phyloP scores from a whole-genome alignment of 1,140 invertebrate species.

The Ips typographus region DNA sequence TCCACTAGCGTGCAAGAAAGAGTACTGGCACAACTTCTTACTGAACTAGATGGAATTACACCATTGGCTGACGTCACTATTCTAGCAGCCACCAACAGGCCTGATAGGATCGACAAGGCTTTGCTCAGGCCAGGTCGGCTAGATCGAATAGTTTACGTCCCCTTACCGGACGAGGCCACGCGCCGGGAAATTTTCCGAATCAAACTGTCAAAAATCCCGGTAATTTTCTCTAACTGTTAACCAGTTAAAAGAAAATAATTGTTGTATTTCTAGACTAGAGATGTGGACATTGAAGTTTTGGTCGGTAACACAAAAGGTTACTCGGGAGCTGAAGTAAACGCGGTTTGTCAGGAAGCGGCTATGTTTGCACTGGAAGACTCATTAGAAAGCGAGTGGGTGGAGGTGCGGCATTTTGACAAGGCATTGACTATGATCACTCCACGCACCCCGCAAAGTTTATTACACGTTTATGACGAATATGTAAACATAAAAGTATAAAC shows the following conservation, averaged over 20 bases:
- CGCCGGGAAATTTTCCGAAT: constrained; percentile 72
- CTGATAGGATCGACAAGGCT: constrained; percentile 89
- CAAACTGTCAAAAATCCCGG: constrained; percentile 65
- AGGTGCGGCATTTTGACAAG: constrained; percentile 65
- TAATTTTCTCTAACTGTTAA: constrained; percentile 39
- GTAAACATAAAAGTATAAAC: constrained; percentile 13
- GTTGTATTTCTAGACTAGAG: constrained; percentile 45
- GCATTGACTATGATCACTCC: constrained; percentile 71
- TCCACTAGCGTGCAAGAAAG: constrained; percentile 74
- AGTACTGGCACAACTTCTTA: constrained; percentile 84
- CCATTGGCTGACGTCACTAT: constrained; percentile 82
- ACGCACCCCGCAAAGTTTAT: constrained; percentile 65
- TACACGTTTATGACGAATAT: constrained; percentile 64
- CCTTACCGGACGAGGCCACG: constrained; percentile 75
- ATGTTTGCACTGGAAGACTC: constrained; percentile 75
- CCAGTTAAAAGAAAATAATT: background rate
- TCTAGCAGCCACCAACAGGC: constrained; percentile 95
- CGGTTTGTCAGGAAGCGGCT: constrained; percentile 85
- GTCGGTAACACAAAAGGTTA: constrained; percentile 71
- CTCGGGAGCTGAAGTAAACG: constrained; percentile 87
- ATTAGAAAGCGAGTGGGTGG: constrained; percentile 59
- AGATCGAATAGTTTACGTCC: constrained; percentile 87
- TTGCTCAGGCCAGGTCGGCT: constrained; percentile 83
- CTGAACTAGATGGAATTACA: constrained; percentile 89
- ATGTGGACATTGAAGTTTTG: constrained; percentile 66